These are phyloP conservation scores for Drosophila tani DNA, from an alignment of 1,140 invertebrate genomes.

Conservation along the genomic window DNA sequence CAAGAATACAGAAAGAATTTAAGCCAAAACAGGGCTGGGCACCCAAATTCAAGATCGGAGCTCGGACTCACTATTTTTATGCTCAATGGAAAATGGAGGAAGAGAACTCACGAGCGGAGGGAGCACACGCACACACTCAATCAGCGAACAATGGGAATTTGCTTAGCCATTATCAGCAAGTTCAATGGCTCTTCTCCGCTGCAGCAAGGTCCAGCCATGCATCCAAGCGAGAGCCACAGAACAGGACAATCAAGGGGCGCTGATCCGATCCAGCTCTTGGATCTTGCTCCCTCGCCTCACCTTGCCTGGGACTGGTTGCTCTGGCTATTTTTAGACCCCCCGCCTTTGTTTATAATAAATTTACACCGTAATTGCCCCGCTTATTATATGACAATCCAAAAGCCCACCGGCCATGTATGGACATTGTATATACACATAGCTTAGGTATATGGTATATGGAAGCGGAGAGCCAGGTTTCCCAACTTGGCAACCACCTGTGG, in stretches of 20 bases:
- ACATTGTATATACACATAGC: neutral
- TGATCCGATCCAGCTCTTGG: constrained; percentile 7
- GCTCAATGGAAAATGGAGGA: neutral
- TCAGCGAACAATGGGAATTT: constrained; percentile 47
- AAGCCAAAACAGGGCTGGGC: neutral
- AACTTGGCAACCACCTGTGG: constrained; percentile 4
- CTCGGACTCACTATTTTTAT: too few relatives aligned
- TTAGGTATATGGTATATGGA: neutral
- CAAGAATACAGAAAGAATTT: neutral
- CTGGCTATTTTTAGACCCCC: constrained; percentile 40
- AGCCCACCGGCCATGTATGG: constrained; percentile 4
- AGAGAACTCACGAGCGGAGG: neutral
- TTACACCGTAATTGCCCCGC: constrained; percentile 64
- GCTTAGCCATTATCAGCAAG: constrained; percentile 57
- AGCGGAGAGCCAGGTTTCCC: neutral
- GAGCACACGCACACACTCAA: constrained; percentile 8
- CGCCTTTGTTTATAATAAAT: constrained; percentile 68
- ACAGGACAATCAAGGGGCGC: constrained; percentile 44
- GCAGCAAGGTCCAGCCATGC: constrained; percentile 25
- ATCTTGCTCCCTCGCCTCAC: neutral
- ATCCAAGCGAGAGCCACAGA: constrained; percentile 11
- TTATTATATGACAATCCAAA: constrained; percentile 45
- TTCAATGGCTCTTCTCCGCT: constrained; percentile 41
- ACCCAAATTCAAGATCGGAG: too few relatives aligned
- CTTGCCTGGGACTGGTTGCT: constrained; percentile 24